These are phyloP conservation scores for Clanis bilineata DNA, from an alignment of 2,888 invertebrate species.

Conservation along the genomic window DNA sequence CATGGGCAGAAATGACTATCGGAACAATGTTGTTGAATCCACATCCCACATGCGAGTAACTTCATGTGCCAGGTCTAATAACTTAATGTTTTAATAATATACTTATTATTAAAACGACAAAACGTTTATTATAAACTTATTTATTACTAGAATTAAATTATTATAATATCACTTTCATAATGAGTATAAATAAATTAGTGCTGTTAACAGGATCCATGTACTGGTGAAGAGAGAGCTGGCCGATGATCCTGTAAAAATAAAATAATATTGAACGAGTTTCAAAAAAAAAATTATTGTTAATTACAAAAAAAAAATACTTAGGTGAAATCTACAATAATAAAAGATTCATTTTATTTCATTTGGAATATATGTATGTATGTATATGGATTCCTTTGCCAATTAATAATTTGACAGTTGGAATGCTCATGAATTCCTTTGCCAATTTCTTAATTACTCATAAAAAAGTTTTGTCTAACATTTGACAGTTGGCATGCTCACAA, in stretches of 20 bases:
- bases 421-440: no score
- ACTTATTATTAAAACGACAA: not conserved
- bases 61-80: no score
- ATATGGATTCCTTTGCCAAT: no score
- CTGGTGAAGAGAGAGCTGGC: conserved; percentile 25
- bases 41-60: no score
- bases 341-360: no score
- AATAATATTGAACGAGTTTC: no score
- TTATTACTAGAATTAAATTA: conserved; percentile 2
- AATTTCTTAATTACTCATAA: not conserved
- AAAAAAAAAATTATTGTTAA: not conserved
- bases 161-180: conserved; percentile 13
- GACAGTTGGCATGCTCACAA: not conserved
- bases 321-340: no score
- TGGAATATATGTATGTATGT: no score
- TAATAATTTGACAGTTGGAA: no score
- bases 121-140: not conserved
- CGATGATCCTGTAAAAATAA: conserved; percentile 34
- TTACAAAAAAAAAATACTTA: no score
- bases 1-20: no score
- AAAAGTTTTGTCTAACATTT: not conserved
- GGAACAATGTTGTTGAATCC: no score
- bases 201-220: conserved; percentile 17
- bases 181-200: conserved; percentile 24
- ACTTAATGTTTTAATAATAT: not conserved